phyloP scores from a whole-genome alignment of 2,888 invertebrate genomes.

The Platypus cylindrus region DNA sequence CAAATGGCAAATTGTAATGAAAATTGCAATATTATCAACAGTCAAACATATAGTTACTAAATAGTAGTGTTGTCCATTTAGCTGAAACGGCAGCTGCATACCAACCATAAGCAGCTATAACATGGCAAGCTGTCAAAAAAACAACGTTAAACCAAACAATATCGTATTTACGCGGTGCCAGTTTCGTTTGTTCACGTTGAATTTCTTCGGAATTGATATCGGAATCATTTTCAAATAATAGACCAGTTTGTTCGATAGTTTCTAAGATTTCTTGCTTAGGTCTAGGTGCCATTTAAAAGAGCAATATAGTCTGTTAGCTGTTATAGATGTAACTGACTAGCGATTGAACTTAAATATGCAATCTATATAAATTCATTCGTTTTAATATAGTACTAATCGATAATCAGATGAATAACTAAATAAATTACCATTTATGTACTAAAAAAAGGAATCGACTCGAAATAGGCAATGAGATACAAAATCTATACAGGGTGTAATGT shows the following conservation, averaged over 20 bases:
- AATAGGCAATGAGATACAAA: too few relatives aligned
- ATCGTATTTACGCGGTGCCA: constrained; percentile 44
- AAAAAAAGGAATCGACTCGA: too few relatives aligned
- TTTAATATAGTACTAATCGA: too few relatives aligned
- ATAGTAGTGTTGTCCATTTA: constrained; percentile 54
- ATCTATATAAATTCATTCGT: too few relatives aligned
- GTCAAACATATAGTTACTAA: constrained; percentile 39
- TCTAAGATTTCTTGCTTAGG: constrained; percentile 11
- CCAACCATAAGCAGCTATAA: constrained; percentile 61
- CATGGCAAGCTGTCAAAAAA: constrained; percentile 60
- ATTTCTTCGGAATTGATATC: constrained; percentile 37
- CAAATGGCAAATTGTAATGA: constrained; percentile 22
- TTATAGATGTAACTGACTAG: too few relatives aligned
- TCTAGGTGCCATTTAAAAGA: constrained; percentile 14
- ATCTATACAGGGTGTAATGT: too few relatives aligned
- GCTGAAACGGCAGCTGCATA: constrained; percentile 62
- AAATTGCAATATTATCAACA: too few relatives aligned
- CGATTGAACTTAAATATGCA: too few relatives aligned
- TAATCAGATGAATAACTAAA: too few relatives aligned
- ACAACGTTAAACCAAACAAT: constrained; percentile 75
- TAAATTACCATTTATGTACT: too few relatives aligned
- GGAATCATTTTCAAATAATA: constrained; percentile 52
- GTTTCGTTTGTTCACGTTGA: constrained; percentile 19
- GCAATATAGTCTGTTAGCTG: too few relatives aligned
- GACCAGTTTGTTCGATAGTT: constrained; percentile 38